A percentile compares a stretch with the other conserved stretches of the same genome.
phyloP scores from a whole-genome alignment of 64 coral and sea anemone species.

The Cladopsammia gracilis region DNA sequence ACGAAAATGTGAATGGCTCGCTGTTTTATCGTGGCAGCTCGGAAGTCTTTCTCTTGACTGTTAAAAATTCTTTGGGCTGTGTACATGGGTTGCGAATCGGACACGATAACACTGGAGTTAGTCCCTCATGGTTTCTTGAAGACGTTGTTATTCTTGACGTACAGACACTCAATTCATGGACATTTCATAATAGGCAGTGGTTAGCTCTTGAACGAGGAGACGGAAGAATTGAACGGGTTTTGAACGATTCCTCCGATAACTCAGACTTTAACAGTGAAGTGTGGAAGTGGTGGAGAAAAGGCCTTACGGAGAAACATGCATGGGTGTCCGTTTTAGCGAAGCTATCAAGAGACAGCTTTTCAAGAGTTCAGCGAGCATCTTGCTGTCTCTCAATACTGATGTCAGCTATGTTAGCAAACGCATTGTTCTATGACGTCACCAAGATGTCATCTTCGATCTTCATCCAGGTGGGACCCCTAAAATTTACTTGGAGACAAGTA shows the following conservation, averaged over 20 bases:
- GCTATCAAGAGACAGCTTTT: neutral
- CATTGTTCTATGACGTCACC: neutral
- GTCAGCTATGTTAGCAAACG: conserved; percentile 64
- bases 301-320: conserved; percentile 46
- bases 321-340: conserved; percentile 57
- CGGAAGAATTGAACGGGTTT: neutral
- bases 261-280: neutral
- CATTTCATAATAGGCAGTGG: neutral
- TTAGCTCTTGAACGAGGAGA: conserved; percentile 42
- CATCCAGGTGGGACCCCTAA: conserved; percentile 7
- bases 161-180: neutral
- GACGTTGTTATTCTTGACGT: neutral
- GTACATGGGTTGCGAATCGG: conserved; percentile 25
- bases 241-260: neutral
- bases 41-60: conserved; percentile 12
- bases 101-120: conserved; percentile 38
- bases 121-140: conserved; percentile 39
- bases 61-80: neutral
- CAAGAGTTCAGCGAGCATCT: conserved; percentile 21
- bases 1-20: neutral
- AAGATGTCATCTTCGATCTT: neutral
- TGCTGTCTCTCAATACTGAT: conserved; percentile 56
- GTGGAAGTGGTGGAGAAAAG: neutral
- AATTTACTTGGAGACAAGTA: conserved; percentile 1
- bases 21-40: neutral